Evolutionary conservation across 2,113 vertebrate species (phyloP).

Genomic region (Orthonyx spaldingii): DNA sequence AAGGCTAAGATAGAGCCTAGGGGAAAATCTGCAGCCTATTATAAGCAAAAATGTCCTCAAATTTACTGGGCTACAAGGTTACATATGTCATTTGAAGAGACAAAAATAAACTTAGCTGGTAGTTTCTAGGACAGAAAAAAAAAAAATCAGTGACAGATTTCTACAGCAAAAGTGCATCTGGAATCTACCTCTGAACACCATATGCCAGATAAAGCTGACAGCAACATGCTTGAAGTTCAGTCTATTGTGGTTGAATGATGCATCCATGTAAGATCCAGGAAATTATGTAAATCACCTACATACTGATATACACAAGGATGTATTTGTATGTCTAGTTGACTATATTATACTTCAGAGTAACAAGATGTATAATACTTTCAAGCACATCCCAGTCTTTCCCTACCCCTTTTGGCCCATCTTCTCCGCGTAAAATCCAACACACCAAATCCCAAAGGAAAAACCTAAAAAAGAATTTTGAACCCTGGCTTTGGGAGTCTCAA

Average conservation of each 20-base stretch:
- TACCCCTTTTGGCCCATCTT: background rate
- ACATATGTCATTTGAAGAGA: background rate
- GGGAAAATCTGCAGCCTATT: background rate
- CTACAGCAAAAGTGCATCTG: background rate
- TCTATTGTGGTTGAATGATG: background rate
- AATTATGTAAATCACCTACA: background rate
- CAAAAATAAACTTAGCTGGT: background rate
- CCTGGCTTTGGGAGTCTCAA: background rate
- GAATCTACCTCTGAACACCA: background rate
- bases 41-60: background rate
- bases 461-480: background rate
- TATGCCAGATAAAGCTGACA: background rate
- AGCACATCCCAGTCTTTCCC: background rate
- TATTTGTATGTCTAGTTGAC: background rate
- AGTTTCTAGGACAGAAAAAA: background rate
- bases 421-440: background rate
- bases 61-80: background rate
- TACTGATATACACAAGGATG: background rate
- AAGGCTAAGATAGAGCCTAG: background rate
- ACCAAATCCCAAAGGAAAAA: background rate
- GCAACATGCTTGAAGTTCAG: background rate
- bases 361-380: background rate
- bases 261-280: background rate
- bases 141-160: background rate
- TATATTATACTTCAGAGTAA: background rate